phyloP scores from a whole-genome alignment of 2,888 invertebrate genomes.

The Hetaerina titia region DNA sequence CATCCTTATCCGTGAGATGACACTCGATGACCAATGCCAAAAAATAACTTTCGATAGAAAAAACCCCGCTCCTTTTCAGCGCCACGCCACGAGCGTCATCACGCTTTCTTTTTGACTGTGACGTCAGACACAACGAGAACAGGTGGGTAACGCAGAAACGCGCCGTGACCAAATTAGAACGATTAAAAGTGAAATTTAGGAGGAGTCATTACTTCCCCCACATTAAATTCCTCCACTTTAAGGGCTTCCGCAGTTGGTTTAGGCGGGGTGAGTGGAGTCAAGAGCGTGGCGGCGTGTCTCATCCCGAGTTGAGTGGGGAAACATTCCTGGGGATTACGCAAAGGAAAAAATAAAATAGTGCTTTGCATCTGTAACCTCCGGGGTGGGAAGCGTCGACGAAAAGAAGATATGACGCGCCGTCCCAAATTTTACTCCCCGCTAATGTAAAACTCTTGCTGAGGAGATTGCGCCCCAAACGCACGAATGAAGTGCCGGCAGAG shows the following conservation, averaged over 20 bases:
- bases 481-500: neutral
- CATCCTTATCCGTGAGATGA: no score
- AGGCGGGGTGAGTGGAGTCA: neutral
- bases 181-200: neutral
- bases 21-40: neutral
- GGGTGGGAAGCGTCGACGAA: neutral
- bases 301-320: neutral
- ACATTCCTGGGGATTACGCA: neutral
- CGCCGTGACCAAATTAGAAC: neutral
- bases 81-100: no score
- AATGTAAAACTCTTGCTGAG: slow-evolving; percentile 7
- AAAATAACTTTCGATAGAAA: neutral
- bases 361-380: neutral
- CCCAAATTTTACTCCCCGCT: neutral
- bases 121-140: no score
- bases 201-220: neutral
- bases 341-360: neutral
- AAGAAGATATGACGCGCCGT: neutral
- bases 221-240: no score
- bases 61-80: no score
- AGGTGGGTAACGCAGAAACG: neutral
- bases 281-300: neutral
- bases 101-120: neutral
- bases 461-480: neutral
- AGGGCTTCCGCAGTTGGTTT: neutral